These are phyloP conservation scores for Dasysyrphus tricinctus DNA, from an alignment of 2,888 invertebrate species.

Conservation along the genomic window DNA sequence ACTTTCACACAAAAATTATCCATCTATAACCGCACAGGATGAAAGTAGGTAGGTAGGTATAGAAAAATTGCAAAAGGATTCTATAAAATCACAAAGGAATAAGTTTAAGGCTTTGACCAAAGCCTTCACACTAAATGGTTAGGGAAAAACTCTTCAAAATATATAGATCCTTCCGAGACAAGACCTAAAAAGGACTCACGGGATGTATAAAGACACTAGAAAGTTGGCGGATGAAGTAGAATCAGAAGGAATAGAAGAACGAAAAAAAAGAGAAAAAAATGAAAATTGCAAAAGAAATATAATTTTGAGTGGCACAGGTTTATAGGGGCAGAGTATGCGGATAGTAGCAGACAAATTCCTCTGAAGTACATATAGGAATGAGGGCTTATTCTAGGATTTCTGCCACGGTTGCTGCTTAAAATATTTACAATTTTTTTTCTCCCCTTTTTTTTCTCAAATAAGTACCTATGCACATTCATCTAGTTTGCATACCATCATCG, in stretches of 20 bases:
- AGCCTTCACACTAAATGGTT: conserved; percentile 44
- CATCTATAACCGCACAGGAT: conserved; percentile 23
- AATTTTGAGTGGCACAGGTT: conserved; percentile 36
- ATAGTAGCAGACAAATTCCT: conserved; percentile 1
- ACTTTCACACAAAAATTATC: conserved; percentile 29
- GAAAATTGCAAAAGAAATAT: conserved; percentile 32
- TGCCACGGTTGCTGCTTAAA: conserved; percentile 17
- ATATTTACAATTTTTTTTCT: conserved; percentile 28
- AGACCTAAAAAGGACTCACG: conserved; percentile 37
- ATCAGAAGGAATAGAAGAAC: not conserved
- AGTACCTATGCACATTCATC: conserved; percentile 21
- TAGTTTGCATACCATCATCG: conserved; percentile 18
- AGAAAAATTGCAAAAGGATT: conserved; percentile 38
- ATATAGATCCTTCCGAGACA: conserved; percentile 29
- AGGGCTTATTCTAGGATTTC: conserved; percentile 10
- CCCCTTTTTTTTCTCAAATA: not conserved
- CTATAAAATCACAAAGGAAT: conserved; percentile 43
- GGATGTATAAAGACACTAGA: conserved; percentile 22
- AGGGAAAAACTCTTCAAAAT: conserved; percentile 12
- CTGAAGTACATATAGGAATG: not conserved
- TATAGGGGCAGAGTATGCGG: not conserved
- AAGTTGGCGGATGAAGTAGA: conserved; percentile 2
- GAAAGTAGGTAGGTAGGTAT: conserved; percentile 23
- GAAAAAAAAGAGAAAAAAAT: not conserved
- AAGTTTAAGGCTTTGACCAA: conserved; percentile 34